Conservation (phyloP, 2,797 vertebrate species). For the Lepidocolaptes lacrymiger region DNA sequence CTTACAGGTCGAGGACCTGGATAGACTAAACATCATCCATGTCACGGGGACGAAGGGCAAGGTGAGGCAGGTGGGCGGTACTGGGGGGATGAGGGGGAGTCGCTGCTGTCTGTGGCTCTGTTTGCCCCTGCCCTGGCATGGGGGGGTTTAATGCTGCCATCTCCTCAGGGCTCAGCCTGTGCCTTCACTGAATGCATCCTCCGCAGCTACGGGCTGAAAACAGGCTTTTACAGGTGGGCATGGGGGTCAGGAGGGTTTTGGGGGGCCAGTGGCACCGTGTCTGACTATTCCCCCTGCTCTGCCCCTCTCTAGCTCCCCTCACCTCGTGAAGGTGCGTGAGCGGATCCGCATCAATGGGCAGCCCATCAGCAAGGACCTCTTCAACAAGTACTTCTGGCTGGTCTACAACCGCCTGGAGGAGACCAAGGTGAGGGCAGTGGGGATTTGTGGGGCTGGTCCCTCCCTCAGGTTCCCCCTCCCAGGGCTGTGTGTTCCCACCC, state of each 20-base stretch:
- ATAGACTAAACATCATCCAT: constrained; percentile 92
- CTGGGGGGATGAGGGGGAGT: neutral
- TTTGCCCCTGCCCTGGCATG: neutral
- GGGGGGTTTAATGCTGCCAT: rapidly evolving
- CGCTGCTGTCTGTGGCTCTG: rapidly evolving
- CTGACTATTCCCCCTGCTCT: neutral
- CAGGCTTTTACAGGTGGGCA: constrained; percentile 92
- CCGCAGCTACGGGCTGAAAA: constrained; percentile 89
- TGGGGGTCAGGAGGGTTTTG: rapidly evolving
- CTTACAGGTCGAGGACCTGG: constrained; percentile 87
- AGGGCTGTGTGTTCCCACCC: rapidly evolving
- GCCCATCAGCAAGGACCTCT: constrained; percentile 91
- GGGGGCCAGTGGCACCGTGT: rapidly evolving
- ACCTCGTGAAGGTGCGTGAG: constrained; percentile 94
- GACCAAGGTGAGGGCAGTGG: constrained; percentile 82
- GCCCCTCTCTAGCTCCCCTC: constrained; percentile 85
- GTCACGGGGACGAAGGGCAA: constrained; percentile 97
- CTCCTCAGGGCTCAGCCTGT: constrained; percentile 88
- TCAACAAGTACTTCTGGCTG: constrained; percentile 95
- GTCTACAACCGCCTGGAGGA: constrained; percentile 88
- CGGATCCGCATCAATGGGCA: constrained; percentile 92
- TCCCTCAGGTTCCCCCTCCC: rapidly evolving
- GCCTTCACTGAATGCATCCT: constrained; percentile 93
- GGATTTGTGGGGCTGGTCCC: neutral
- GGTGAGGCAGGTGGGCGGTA: constrained; percentile 69